These are phyloP conservation scores for Chelon auratus DNA, from an alignment of 2,797 vertebrate species.

Conservation along the genomic window DNA sequence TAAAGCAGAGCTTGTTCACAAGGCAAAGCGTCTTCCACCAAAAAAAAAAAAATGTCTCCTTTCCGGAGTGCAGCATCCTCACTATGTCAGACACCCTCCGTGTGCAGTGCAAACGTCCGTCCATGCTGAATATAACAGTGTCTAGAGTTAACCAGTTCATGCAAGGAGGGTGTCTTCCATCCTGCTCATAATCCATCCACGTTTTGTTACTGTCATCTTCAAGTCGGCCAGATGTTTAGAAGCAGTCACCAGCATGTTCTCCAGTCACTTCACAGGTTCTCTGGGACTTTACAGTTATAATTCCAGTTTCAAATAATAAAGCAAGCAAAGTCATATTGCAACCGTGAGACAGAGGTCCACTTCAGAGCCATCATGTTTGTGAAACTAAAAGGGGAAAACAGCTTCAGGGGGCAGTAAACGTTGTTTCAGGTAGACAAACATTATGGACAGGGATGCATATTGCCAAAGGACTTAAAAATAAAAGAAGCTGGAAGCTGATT, in stretches of 20 bases:
- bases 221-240: slow-evolving; percentile 25
- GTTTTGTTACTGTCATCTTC: slow-evolving; percentile 15
- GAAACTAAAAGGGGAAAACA: slow-evolving; percentile 25
- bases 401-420: slow-evolving; percentile 41
- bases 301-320: slow-evolving; percentile 71
- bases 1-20: slow-evolving; percentile 66
- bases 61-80: slow-evolving; percentile 39
- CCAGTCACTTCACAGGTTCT: slow-evolving; percentile 24
- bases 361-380: slow-evolving; percentile 29
- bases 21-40: slow-evolving; percentile 55
- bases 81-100: slow-evolving; percentile 27
- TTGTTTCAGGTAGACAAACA: slow-evolving; percentile 44
- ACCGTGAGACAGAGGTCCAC: slow-evolving; percentile 50
- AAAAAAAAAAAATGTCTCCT: slow-evolving; percentile 31
- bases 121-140: slow-evolving; percentile 49
- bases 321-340: slow-evolving; percentile 56
- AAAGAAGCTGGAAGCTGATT: slow-evolving; percentile 36
- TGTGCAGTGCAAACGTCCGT: slow-evolving; percentile 57
- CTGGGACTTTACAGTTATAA: slow-evolving; percentile 40
- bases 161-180: slow-evolving; percentile 31
- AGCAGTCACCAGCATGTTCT: slow-evolving; percentile 24
- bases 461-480: slow-evolving; percentile 12
- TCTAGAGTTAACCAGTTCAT: slow-evolving; percentile 40
- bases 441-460: slow-evolving; percentile 39
- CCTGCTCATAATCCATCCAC: slow-evolving; percentile 19